Base-by-base conservation (phyloP, 1,140 invertebrate species). In the Megathymus violae region DNA sequence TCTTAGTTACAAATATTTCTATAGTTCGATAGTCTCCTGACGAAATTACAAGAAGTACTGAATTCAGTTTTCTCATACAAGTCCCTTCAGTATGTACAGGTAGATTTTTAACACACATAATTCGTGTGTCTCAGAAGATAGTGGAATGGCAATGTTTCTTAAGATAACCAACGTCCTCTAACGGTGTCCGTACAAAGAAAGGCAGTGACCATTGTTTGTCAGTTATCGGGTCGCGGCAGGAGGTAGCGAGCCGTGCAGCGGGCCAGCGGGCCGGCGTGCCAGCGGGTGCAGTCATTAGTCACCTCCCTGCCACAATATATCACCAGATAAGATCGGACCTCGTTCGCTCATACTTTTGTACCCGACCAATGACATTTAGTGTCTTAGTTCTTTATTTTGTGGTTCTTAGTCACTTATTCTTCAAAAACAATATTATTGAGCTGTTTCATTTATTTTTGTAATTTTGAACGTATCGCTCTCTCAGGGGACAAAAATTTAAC, bases 281-380 rank as follows among this genome's bases (percentile, higher is more conserved):
- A 5, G 19, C 19, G 19, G 19, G 19, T 22, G 48, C 34, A 15
- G n/a, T 14, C 48, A 51, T 51, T 51, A 36, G 48, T 51, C 48
- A 51, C 17, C 48, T 11, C 15, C 5, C 11, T 34, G 25, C 48
- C 48, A 31, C 34, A 38, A 51, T 51, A 51, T 51, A 51, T 51
- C 48, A 51, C 48, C 3, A 15, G 48, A 51, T 51, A 51, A 34
- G 15, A 51, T 51, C 50, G 16, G 5, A 10, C 22, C n/a, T 22
- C 50, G 27, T 6, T 52, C 38, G 38, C 17, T 52, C 50, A 52
- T 52, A 52, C 38, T 40, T 52, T 47, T 17, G 50, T 52, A 31
- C 27, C 27, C 5, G 36, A 36, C 50, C 34, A 52, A 40, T 52
- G 50, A 52, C 36, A 51, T 22, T 38, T 16, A 11, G 17, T 52